These are phyloP conservation scores for Drosophila antonietae DNA, from an alignment of 2,888 invertebrate genomes.

Conservation along the genomic window DNA sequence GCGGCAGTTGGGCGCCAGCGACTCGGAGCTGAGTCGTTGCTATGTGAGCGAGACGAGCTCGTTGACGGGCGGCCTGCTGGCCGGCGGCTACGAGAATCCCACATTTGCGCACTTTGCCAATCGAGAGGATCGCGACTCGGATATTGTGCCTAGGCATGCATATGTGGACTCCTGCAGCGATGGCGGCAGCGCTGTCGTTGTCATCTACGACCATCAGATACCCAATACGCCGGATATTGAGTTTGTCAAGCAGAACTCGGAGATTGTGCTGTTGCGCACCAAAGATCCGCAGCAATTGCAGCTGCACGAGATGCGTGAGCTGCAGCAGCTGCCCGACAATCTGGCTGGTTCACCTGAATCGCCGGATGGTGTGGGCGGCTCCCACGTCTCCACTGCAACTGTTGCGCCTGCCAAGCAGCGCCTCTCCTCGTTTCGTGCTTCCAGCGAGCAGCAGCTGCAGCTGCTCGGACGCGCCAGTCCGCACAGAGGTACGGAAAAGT, in stretches of 20 bases:
- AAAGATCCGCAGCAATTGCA: slow-evolving; percentile 81
- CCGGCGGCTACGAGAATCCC: slow-evolving; percentile 84
- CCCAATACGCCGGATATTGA: slow-evolving; percentile 83
- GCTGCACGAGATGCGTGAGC: slow-evolving; percentile 77
- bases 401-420: slow-evolving; percentile 84
- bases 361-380: slow-evolving; percentile 37
- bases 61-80: slow-evolving; percentile 73
- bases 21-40: slow-evolving; percentile 83
- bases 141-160: slow-evolving; percentile 53
- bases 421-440: slow-evolving; percentile 84
- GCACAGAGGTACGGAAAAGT: slow-evolving; percentile 79
- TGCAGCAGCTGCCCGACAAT: slow-evolving; percentile 80
- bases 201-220: slow-evolving; percentile 84
- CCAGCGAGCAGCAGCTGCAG: slow-evolving; percentile 83
- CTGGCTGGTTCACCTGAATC: slow-evolving; percentile 63
- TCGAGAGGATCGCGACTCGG: slow-evolving; percentile 71
- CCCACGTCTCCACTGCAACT: slow-evolving; percentile 69
- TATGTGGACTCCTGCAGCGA: slow-evolving; percentile 76
- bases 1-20: slow-evolving; percentile 80
- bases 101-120: slow-evolving; percentile 83
- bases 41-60: slow-evolving; percentile 84
- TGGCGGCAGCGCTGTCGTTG: slow-evolving; percentile 81
- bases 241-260: slow-evolving; percentile 84
- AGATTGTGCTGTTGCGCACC: slow-evolving; percentile 84
- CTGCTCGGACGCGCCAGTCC: slow-evolving; percentile 72